Percentiles rank a stretch among this genome's conserved stretches.
Conservation (phyloP, 2,888 invertebrate species). For the Apamea crenata region DNA sequence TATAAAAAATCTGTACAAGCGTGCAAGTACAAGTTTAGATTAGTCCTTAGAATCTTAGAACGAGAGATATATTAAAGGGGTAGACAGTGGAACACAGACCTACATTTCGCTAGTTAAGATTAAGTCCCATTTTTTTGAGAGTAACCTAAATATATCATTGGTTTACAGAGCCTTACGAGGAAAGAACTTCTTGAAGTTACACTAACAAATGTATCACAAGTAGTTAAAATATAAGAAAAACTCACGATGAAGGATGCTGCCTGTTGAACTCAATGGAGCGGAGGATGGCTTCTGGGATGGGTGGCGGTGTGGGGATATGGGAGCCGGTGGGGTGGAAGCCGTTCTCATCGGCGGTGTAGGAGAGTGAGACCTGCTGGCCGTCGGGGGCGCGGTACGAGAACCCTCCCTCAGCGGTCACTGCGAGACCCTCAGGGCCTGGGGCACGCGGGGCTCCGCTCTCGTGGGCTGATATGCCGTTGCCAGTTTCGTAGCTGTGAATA, state of each 20-base stretch:
- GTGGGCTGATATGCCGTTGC: conserved; percentile 91
- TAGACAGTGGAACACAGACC: background rate
- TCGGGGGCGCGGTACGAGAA: conserved; percentile 92
- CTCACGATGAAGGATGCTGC: conserved; percentile 81
- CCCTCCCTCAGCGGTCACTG: conserved; percentile 91
- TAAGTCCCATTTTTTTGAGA: no score
- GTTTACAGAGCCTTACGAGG: background rate
- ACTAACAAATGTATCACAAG: background rate
- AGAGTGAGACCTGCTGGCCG: conserved; percentile 90
- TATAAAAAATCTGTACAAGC: background rate
- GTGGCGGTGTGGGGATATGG: conserved; percentile 90
- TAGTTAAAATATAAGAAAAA: conserved; percentile 35
- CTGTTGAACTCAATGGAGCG: conserved; percentile 84
- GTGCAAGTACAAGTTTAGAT: background rate
- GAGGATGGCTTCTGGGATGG: conserved; percentile 89
- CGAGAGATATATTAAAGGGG: background rate
- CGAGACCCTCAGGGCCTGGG: conserved; percentile 84
- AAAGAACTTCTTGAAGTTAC: background rate
- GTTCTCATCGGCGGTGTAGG: conserved; percentile 93
- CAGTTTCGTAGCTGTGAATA: conserved; percentile 89
- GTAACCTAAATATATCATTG: background rate
- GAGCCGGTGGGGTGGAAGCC: conserved; percentile 91
- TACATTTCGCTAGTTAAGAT: background rate
- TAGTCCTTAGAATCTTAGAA: background rate
- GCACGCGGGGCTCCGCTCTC: conserved; percentile 90